Conservation (phyloP, 2,888 invertebrate species). For the Melanostoma mellinum region DNA sequence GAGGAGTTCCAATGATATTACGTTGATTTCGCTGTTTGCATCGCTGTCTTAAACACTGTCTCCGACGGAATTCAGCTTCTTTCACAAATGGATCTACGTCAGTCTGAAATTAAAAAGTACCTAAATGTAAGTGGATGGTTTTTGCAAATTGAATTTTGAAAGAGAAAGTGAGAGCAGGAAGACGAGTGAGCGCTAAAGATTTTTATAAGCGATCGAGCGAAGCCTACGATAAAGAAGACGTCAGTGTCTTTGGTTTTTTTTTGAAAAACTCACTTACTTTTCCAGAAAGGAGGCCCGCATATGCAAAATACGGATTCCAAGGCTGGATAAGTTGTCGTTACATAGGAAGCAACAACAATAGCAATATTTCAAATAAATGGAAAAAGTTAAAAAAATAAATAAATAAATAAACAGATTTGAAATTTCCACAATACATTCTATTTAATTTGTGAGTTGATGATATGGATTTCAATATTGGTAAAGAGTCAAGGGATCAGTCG, state of each 20-base stretch:
- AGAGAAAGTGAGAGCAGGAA: neutral
- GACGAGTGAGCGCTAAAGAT: slow-evolving; percentile 24
- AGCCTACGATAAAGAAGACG: slow-evolving; percentile 52
- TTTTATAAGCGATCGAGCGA: slow-evolving; percentile 46
- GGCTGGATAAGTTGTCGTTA: slow-evolving; percentile 74
- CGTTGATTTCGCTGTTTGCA: slow-evolving; percentile 83
- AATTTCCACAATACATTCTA: no score
- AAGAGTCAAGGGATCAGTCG: no score
- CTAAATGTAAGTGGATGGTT: slow-evolving; percentile 1
- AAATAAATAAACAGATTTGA: neutral
- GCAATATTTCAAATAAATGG: slow-evolving; percentile 5
- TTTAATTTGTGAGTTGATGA: no score
- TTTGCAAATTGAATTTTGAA: neutral
- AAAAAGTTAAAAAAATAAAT: neutral
- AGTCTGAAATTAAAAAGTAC: slow-evolving; percentile 77
- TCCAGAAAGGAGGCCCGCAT: slow-evolving; percentile 81
- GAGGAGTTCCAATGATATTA: slow-evolving; percentile 82
- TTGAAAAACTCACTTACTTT: slow-evolving; percentile 75
- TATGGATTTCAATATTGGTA: no score
- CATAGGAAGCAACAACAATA: slow-evolving; percentile 16
- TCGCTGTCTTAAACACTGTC: slow-evolving; percentile 87
- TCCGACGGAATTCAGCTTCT: slow-evolving; percentile 84
- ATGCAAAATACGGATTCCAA: slow-evolving; percentile 84
- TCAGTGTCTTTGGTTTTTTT: slow-evolving; percentile 28
- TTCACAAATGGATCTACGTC: slow-evolving; percentile 82